Conservation (phyloP, 2,113 vertebrate genomes). For the Brachyistius frenatus region DNA sequence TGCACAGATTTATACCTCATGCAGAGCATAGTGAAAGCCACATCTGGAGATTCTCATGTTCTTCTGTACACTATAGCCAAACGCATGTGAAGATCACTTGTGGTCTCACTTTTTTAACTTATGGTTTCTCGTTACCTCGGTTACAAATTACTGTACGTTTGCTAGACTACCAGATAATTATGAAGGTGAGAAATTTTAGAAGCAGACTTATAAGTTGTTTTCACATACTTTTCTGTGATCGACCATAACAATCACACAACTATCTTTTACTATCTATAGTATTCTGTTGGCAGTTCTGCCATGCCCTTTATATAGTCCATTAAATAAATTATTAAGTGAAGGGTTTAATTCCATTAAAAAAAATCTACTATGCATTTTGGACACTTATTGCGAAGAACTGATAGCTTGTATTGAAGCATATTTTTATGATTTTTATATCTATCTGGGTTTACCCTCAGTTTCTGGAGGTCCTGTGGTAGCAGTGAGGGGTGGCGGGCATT, state of each 20-base stretch:
- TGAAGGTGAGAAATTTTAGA: background rate
- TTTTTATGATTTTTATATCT: background rate
- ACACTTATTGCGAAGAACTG: background rate
- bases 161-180: background rate
- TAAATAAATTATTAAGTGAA: background rate
- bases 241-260: too few species aligned
- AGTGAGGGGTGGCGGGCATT: too few species aligned
- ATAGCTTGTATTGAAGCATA: background rate
- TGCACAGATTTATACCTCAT: constrained; percentile 11
- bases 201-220: too few species aligned
- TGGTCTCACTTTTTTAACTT: too few species aligned
- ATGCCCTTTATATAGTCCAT: background rate
- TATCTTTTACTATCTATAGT: too few species aligned
- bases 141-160: too few species aligned
- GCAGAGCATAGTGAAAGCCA: constrained; percentile 7
- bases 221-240: too few species aligned
- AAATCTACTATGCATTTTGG: background rate
- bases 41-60: constrained; percentile 32
- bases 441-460: too few species aligned
- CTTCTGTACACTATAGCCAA: background rate
- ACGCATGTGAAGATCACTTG: background rate
- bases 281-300: too few species aligned
- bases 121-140: too few species aligned
- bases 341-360: background rate
- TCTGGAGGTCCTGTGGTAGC: too few species aligned